Conservation (phyloP, 1,140 invertebrate species). For the Wiebesia pumilae region DNA sequence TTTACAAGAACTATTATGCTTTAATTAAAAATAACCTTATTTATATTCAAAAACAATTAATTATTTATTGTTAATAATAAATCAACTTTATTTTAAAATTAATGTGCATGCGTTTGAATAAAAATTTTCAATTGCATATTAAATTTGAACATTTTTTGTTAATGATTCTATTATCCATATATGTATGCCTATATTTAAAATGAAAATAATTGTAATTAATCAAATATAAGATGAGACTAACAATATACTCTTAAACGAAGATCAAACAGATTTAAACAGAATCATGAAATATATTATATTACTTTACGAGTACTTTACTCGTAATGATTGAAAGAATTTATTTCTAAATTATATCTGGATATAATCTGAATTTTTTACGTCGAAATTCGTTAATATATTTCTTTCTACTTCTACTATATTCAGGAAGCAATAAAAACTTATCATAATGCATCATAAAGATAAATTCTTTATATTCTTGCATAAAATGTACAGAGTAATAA, state of each 20-base stretch:
- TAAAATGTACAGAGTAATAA: background rate
- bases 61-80: too few species aligned
- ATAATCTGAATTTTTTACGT: constrained; percentile 61
- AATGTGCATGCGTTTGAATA: too few species aligned
- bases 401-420: too few species aligned
- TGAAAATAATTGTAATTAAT: too few species aligned
- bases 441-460: background rate
- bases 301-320: background rate
- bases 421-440: constrained; percentile 13
- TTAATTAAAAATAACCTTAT: too few species aligned
- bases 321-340: background rate
- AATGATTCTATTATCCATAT: too few species aligned
- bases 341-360: background rate
- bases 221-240: background rate
- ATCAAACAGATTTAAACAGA: background rate
- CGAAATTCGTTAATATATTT: constrained; percentile 56
- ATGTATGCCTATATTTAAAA: too few species aligned
- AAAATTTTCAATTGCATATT: too few species aligned
- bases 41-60: too few species aligned
- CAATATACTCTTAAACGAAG: background rate
- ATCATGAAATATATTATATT: background rate
- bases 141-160: too few species aligned
- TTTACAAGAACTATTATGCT: too few species aligned
- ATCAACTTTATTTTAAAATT: too few species aligned
- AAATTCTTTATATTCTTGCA: background rate